A percentile compares a stretch with the other conserved stretches of the same genome.
Conservation (phyloP, 2,797 vertebrate species). For the Chlorospingus flavigularis region DNA sequence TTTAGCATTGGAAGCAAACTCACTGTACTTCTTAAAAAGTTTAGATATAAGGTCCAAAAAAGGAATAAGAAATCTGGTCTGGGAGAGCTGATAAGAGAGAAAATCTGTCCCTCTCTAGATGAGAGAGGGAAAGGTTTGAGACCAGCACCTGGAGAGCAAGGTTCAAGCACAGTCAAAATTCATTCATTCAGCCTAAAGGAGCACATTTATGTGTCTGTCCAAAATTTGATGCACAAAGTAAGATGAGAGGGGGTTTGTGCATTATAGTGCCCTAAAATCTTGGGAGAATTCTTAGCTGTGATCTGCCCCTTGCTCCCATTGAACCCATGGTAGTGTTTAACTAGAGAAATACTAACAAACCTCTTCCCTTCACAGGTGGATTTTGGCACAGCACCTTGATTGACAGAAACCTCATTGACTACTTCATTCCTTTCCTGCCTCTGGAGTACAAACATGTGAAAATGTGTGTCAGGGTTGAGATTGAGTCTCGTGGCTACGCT, state of each 20-base stretch:
- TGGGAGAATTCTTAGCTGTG: not conserved
- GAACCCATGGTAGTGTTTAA: not conserved
- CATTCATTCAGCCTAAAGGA: not conserved
- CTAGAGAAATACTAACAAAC: not conserved
- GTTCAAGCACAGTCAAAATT: not conserved
- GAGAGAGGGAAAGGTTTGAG: not conserved
- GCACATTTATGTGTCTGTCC: not conserved
- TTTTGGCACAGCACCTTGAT: slow-evolving; percentile 93
- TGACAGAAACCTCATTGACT: slow-evolving; percentile 92
- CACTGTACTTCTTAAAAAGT: not conserved
- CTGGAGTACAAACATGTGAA: slow-evolving; percentile 90
- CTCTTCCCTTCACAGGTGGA: slow-evolving; percentile 79
- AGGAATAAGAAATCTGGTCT: not conserved
- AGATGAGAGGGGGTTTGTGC: not conserved
- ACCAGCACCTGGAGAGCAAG: not conserved
- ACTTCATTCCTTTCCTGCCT: slow-evolving; percentile 93
- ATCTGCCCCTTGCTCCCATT: not conserved
- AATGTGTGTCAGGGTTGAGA: slow-evolving; percentile 85
- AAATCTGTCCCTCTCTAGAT: not conserved
- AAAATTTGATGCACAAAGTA: not conserved
- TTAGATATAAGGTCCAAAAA: not conserved
- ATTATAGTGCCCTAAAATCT: not conserved
- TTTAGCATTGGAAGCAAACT: not conserved
- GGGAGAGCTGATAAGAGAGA: not conserved
- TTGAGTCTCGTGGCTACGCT: slow-evolving; percentile 69